Evolutionary conservation across 2,113 vertebrate species (phyloP), one percentile per base, ranked within the genome.

Genomic region (Festucalex cinctus): DNA sequence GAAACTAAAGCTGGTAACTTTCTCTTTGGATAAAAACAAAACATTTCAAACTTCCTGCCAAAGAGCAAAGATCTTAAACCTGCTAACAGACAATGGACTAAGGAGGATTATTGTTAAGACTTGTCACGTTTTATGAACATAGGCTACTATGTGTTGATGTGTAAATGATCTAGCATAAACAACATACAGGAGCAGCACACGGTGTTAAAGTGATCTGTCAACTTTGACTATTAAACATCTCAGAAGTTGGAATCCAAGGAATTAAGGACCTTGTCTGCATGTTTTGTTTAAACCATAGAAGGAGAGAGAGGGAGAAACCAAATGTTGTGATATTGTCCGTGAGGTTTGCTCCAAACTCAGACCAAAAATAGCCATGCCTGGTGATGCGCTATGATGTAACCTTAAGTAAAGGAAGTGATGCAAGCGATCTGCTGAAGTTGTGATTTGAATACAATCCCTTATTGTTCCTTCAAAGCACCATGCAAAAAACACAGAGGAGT

Each of bases 381-480:
- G 37, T 62, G 60, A 43, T 70, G 24, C 51, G 82, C 53, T 66
- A 41, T 71, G 54, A 71, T 67, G 49, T 72, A 70, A 71, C 65
- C 65, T n/a, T 9, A 68, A 83, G 58, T 26, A 76, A 65, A 85
- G 86, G 81, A 88, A 83, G 70, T 90, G 82, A 85, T 87, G 82
- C 76, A 81, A 87, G 17, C 1, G 54, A 69, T 60, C 66, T 51
- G 56, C 54, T 83, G 76, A 68, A 84, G 80, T 76, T 51, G 75
- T 71, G 71, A 80, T 74, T 65, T 80, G 66, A 73, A 79, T 82
- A 91, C 86, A 88, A 83, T 81, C 63, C 64, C 35, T 74, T 65
- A 86, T 89, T 90, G 88, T 91, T 82, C 26, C 63, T 49, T 65
- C 20, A 6, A 69, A 80, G 73, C 79, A 70, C 43, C 81, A 77